These are phyloP conservation scores for Gavialis gangeticus DNA, from an alignment of 2,113 vertebrate genomes.

Conservation along the genomic window DNA sequence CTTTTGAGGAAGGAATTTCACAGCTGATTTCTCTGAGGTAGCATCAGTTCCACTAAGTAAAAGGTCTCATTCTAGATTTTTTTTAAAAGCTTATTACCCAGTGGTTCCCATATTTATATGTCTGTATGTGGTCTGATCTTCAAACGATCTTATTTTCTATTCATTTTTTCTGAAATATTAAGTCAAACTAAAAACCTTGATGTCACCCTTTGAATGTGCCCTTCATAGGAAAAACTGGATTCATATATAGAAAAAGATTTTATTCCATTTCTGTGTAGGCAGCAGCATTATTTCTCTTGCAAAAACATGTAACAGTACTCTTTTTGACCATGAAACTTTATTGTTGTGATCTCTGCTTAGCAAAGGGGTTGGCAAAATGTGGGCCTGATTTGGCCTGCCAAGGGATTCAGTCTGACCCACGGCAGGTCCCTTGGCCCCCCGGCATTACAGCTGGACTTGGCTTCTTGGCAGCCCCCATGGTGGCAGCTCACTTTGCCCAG, in stretches of 20 bases:
- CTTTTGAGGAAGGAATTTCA: not conserved
- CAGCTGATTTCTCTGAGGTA: not conserved
- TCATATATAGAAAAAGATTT: rapidly evolving
- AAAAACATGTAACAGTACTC: not conserved
- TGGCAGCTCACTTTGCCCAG: too few species aligned
- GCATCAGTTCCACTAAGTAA: not conserved
- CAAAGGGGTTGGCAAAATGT: too few species aligned
- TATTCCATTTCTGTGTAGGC: not conserved
- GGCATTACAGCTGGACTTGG: too few species aligned
- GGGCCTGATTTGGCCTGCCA: too few species aligned
- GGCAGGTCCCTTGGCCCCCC: too few species aligned
- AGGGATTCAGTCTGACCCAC: too few species aligned
- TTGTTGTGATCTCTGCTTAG: not conserved
- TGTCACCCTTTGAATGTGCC: rapidly evolving
- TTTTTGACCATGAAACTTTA: not conserved
- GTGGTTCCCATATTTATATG: not conserved
- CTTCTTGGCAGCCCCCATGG: too few species aligned
- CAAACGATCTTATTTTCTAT: not conserved
- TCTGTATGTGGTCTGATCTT: not conserved
- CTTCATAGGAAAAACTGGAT: not conserved
- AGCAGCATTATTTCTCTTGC: not conserved
- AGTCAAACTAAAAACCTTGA: not conserved
- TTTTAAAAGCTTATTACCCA: rapidly evolving
- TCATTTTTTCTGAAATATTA: not conserved
- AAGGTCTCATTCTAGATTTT: not conserved